Evolutionary conservation across 92 coral and sea anemone species (phyloP).

Genomic region (Porites divaricata): DNA sequence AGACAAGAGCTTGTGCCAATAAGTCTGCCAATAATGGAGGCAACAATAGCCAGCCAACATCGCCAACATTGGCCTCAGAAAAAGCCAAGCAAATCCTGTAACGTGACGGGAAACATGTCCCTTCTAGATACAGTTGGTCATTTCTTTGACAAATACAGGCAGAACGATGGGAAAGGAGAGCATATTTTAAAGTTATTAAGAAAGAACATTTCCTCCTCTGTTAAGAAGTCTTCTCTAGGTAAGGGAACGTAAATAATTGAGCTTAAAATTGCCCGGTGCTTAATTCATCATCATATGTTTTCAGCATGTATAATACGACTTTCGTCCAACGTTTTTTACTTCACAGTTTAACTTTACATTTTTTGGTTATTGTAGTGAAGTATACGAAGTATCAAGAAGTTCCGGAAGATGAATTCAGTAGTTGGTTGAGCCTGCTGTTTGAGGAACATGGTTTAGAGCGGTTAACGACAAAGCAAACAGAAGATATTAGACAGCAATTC

Average conservation of each 20-base stretch:
- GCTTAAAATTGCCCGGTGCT: not conserved
- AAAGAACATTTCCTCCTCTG: constrained; percentile 20
- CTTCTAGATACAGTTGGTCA: constrained; percentile 12
- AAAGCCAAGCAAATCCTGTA: not conserved
- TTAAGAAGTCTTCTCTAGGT: constrained; percentile 33
- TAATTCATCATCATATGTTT: no score
- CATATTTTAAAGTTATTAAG: constrained; percentile 1
- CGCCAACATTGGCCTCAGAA: no score
- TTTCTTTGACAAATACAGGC: constrained; percentile 26
- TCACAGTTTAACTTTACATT: not conserved
- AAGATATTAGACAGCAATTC: constrained; percentile 19
- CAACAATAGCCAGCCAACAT: no score
- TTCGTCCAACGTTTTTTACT: not conserved
- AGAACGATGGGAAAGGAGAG: constrained; percentile 24
- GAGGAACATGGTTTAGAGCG: constrained; percentile 9
- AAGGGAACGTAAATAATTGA: not conserved
- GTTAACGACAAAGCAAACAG: constrained; percentile 1
- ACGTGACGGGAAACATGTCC: not conserved
- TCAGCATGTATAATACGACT: not conserved
- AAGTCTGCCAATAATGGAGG: no score
- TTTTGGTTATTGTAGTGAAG: not conserved
- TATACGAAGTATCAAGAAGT: constrained; percentile 39
- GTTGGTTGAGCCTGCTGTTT: constrained; percentile 20
- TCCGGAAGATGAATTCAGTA: constrained; percentile 29
- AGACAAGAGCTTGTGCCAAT: no score